Percentiles rank a stretch among this genome's conserved stretches.
phyloP scores from a whole-genome alignment of 2,113 vertebrate species.

The Festucalex cinctus region DNA sequence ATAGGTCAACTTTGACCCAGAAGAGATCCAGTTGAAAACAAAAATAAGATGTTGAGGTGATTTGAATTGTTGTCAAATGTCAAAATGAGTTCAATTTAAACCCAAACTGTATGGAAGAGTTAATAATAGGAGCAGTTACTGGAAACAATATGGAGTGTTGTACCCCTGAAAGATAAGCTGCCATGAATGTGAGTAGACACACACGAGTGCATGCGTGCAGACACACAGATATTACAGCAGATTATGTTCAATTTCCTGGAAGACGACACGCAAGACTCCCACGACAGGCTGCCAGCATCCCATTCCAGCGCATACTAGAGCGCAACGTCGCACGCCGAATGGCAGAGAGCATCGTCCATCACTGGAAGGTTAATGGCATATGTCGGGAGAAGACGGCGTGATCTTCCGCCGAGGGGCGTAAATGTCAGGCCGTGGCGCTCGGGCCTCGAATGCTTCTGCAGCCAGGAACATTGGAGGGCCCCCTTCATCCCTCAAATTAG shows the following conservation, averaged over 20 bases:
- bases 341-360: conserved; percentile 9
- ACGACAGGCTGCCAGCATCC: background rate
- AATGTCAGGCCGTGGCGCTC: conserved; percentile 7
- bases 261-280: conserved; percentile 30
- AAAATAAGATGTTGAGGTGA: too few relatives aligned
- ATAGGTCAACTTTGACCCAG: background rate
- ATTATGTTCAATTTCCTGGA: conserved; percentile 40
- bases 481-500: conserved; percentile 10
- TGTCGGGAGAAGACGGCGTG: conserved; percentile 20
- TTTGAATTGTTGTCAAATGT: background rate
- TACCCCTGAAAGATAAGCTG: conserved; percentile 17
- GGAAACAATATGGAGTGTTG: conserved; percentile 22
- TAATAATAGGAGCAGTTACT: conserved; percentile 47
- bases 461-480: background rate
- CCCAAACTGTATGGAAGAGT: conserved; percentile 4
- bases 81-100: background rate
- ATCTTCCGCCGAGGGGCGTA: conserved; percentile 4
- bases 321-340: background rate
- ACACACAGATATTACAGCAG: conserved; percentile 13
- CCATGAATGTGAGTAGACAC: background rate
- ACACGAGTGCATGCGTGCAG: conserved; percentile 13
- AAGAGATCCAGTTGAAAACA: background rate
- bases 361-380: conserved; percentile 49
- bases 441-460: background rate
- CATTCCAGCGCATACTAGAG: background rate